Conservation (phyloP, 2,797 vertebrate genomes). For the Melanotaenia boesemani region DNA sequence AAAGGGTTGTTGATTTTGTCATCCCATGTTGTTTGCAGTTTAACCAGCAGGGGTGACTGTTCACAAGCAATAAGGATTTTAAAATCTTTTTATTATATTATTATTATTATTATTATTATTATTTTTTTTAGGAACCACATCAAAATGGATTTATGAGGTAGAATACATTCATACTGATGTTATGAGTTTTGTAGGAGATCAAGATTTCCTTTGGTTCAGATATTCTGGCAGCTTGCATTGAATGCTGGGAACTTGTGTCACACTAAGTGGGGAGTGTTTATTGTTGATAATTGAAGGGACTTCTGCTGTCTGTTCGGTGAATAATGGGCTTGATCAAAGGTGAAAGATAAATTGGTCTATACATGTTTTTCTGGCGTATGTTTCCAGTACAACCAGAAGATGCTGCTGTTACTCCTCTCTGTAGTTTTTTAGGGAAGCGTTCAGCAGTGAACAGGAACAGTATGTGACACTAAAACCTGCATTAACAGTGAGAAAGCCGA, state of each 20-base stretch:
- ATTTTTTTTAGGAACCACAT: too few relatives aligned
- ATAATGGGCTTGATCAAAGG: too few relatives aligned
- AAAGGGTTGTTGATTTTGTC: too few relatives aligned
- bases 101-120: too few relatives aligned
- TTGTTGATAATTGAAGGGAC: too few relatives aligned
- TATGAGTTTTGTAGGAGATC: slow-evolving; percentile 2
- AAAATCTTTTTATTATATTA: too few relatives aligned
- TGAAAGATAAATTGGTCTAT: neutral
- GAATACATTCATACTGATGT: neutral
- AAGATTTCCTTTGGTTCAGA: neutral
- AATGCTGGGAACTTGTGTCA: neutral
- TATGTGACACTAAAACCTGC: neutral
- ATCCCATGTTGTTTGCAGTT: neutral
- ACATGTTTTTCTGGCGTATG: neutral
- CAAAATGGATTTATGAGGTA: too few relatives aligned
- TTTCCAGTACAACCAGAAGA: slow-evolving; percentile 28
- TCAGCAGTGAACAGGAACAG: slow-evolving; percentile 11
- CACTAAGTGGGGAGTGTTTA: too few relatives aligned
- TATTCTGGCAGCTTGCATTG: too few relatives aligned
- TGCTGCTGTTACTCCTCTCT: slow-evolving; percentile 2
- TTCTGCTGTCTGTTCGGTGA: too few relatives aligned
- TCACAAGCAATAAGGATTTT: neutral
- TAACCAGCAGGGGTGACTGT: slow-evolving; percentile 14
- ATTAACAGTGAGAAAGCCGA: neutral
- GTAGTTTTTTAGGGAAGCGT: neutral